These are phyloP conservation scores for Ptychodera flava DNA, from an alignment of 35 echinoderm and acorn worm genomes.

Conservation along the genomic window DNA sequence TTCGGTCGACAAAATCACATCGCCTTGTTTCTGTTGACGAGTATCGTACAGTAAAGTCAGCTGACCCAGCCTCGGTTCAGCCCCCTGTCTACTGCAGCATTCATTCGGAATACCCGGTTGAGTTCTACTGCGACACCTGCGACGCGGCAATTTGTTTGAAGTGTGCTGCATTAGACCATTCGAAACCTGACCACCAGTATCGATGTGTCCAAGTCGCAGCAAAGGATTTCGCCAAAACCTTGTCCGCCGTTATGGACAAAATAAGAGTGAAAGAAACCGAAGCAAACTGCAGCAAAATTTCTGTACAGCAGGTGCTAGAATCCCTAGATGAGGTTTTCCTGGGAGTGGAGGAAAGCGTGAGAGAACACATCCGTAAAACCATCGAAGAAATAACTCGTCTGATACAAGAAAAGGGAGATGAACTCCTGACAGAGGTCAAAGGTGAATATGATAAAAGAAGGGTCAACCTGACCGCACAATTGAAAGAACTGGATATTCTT, in stretches of 20 bases:
- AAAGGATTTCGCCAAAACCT: not conserved
- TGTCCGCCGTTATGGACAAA: not conserved
- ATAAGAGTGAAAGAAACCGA: not conserved
- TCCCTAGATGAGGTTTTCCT: not conserved
- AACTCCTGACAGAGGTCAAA: not conserved
- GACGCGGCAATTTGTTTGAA: not conserved
- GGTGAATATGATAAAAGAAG: not conserved
- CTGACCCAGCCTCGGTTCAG: not conserved
- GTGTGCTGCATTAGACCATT: not conserved
- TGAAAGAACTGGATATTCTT: not conserved
- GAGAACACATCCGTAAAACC: not conserved
- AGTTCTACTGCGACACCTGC: not conserved
- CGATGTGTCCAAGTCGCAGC: not conserved
- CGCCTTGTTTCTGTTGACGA: not conserved
- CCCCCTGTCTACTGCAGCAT: not conserved
- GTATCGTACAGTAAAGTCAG: not conserved
- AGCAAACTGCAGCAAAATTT: not conserved
- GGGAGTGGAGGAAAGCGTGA: not conserved
- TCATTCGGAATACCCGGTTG: not conserved
- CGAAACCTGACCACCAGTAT: not conserved
- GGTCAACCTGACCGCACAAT: not conserved
- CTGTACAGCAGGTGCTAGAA: not conserved
- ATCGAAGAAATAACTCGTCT: not conserved
- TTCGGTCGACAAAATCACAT: not conserved
- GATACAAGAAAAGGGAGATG: not conserved